Evolutionary conservation across 2,888 invertebrate genomes (phyloP).

Genomic region (Nineta flava): DNA sequence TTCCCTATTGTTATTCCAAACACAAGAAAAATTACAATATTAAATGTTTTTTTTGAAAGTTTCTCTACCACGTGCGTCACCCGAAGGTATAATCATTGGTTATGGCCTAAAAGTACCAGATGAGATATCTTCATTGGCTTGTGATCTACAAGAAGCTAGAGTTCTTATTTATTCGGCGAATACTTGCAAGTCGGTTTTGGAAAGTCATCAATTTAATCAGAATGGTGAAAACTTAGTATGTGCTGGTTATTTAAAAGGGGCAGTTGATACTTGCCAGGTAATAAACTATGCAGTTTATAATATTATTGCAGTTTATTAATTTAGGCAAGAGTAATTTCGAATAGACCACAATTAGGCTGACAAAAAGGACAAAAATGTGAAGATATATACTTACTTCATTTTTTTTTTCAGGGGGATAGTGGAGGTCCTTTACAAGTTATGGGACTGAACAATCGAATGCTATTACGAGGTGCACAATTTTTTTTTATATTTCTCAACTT

Average conservation of each 20-base stretch:
- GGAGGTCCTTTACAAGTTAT: slow-evolving; percentile 4
- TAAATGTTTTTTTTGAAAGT: neutral
- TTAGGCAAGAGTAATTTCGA: neutral
- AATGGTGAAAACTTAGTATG: slow-evolving; percentile 29
- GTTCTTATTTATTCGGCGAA: slow-evolving; percentile 21
- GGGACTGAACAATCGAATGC: neutral
- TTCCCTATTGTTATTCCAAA: neutral
- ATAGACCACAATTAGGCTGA: neutral
- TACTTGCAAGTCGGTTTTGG: slow-evolving; percentile 21
- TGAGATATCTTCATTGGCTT: slow-evolving; percentile 19
- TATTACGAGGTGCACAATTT: neutral
- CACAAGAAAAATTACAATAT: no score
- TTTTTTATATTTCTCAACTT: no score
- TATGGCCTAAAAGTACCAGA: slow-evolving; percentile 21
- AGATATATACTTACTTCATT: neutral
- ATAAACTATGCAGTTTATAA: no score
- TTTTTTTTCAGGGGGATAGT: slow-evolving; percentile 4
- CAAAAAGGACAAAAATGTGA: neutral
- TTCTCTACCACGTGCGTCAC: slow-evolving; percentile 11
- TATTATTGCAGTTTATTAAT: no score
- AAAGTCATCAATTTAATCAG: slow-evolving; percentile 18
- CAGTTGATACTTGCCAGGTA: slow-evolving; percentile 47
- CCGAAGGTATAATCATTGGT: slow-evolving; percentile 22
- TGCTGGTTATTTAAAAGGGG: slow-evolving; percentile 37
- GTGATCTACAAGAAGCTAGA: slow-evolving; percentile 23